Base-by-base conservation (phyloP, 2,888 invertebrate species). In the Elmis aenea region DNA sequence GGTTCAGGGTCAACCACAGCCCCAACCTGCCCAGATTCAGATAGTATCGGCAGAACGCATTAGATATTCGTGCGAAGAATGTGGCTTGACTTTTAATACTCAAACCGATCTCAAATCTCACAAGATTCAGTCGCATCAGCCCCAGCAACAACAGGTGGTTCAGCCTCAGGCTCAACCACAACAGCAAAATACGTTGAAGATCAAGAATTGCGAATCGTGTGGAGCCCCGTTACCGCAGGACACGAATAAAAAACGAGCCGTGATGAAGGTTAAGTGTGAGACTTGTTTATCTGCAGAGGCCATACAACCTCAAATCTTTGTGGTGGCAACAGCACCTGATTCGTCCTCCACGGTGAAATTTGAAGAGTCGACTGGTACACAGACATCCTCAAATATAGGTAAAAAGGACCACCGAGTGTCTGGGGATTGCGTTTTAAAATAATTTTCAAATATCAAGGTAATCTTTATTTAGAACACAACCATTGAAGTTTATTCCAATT, bases 41-140 rank as follows among this genome's bases (percentile, higher is more conserved):
- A 76, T 77, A 22, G 76, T 77, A 2, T 71, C 76, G 2, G 74
- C 76, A 1, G 76, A 76, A 55, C 53, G 69, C 5, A 68, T 69
- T 28, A 51, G 66, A 26, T 67, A 54, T 45, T 65, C 67, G 0
- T 69, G 69, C 34, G 68, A 68, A 38, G 68, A 69, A 48, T 69
- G 69, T 39, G 68, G 68, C 2, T 49, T 67, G 15, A 67, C 67
- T 0, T 68, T 67, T 42, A 55, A 51, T 16, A 64, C 66, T 2
- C 69, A 68, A 38, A 51, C 58, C 2, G 69, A 69, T 26, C 41
- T 69, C 32, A 69, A 69, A 42, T 56, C 60, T 4, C 67, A 68
- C 62, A 71, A 58, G 64, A 71, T 63, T 53, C 73, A 59, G 65
- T 67, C 55, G 6, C 71, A 70, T 46, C 70, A 69, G 35, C 64